These are phyloP conservation scores for Rhorus exstirpatorius DNA, from an alignment of 2,888 invertebrate species.

Conservation along the genomic window DNA sequence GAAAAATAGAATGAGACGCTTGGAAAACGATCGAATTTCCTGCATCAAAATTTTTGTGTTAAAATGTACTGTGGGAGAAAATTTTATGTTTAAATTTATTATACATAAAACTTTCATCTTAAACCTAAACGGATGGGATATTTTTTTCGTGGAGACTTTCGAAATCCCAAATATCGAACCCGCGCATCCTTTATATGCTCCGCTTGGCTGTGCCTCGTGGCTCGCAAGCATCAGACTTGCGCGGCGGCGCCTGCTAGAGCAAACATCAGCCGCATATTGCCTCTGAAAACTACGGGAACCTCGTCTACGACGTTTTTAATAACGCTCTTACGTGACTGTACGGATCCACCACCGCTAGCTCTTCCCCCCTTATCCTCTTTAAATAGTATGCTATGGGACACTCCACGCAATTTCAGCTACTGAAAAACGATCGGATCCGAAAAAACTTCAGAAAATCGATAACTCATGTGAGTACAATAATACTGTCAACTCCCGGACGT, in stretches of 20 bases:
- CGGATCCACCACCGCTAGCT: conserved; percentile 32
- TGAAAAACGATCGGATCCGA: no score
- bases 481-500: no score
- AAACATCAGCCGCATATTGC: conserved; percentile 78
- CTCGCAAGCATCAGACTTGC: conserved; percentile 11
- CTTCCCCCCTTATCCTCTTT: conserved; percentile 33
- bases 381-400: no score
- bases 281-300: conserved; percentile 79
- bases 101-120: no score
- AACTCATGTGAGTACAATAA: no score
- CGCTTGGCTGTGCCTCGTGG: conserved; percentile 25
- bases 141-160: no score
- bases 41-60: conserved; percentile 10
- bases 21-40: neutral
- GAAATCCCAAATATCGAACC: conserved; percentile 22
- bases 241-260: conserved; percentile 63
- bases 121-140: no score
- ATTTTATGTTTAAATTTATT: conserved; percentile 3
- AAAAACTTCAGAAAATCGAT: no score
- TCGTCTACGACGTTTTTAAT: conserved; percentile 81
- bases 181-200: conserved; percentile 30
- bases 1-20: neutral
- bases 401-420: no score
- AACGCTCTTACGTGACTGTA: conserved; percentile 80
- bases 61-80: neutral